Conservation (phyloP, 2,888 invertebrate species). For the Meganola albula region DNA sequence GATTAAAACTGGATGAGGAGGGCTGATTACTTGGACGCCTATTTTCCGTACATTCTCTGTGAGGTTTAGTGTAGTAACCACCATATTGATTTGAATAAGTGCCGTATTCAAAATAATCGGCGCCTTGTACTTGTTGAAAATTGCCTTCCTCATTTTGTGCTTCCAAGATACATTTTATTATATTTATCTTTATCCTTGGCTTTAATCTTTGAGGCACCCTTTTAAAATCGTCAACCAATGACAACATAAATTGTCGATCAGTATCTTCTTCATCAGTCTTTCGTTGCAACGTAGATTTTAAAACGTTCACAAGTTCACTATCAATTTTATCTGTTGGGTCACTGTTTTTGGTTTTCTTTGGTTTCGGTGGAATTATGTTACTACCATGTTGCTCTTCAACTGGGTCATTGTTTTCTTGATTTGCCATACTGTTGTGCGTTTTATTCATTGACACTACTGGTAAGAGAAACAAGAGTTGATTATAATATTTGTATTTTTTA, state of each 20-base stretch:
- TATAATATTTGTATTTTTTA: constrained; percentile 8
- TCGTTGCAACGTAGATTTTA: constrained; percentile 9
- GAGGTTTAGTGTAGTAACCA: constrained; percentile 12
- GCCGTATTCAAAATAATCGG: constrained; percentile 11
- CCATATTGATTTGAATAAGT: constrained; percentile 12
- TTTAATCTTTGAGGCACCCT: constrained; percentile 11
- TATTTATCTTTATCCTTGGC: constrained; percentile 13
- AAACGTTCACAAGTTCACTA: constrained; percentile 11
- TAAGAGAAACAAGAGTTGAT: constrained; percentile 14
- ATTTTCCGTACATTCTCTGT: constrained; percentile 14
- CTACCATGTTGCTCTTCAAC: constrained; percentile 8
- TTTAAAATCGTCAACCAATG: constrained; percentile 12
- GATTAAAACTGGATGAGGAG: constrained; percentile 11
- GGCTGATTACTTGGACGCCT: constrained; percentile 13
- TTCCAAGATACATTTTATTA: constrained; percentile 15
- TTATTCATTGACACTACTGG: constrained; percentile 10
- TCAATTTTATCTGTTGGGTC: constrained; percentile 12
- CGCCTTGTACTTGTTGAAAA: constrained; percentile 8
- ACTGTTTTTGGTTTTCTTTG: constrained; percentile 10
- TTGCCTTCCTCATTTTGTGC: constrained; percentile 10
- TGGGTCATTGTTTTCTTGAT: constrained; percentile 11
- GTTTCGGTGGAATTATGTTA: constrained; percentile 7
- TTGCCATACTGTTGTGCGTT: constrained; percentile 12
- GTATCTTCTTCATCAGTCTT: constrained; percentile 11
- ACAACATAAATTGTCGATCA: constrained; percentile 13